A percentile compares a stretch with the other conserved stretches of the same genome.
Evolutionary conservation across 2,888 invertebrate genomes (phyloP).

Genomic region (Lithophane semibrunnea): DNA sequence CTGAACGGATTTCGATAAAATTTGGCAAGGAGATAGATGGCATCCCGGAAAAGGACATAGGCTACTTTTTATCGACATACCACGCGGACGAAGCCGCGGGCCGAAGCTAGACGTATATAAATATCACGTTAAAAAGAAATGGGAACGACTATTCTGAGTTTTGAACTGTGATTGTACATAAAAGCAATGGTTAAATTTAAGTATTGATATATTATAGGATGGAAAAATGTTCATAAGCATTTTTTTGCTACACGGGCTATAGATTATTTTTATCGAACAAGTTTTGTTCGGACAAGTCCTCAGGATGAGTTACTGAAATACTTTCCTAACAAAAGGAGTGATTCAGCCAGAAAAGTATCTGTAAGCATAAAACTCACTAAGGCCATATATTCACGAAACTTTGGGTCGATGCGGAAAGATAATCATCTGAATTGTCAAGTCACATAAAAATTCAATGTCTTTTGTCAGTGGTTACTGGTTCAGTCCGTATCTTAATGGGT

Average conservation of each 20-base stretch:
- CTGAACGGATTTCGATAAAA: too few relatives aligned
- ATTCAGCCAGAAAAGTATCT: constrained; percentile 37
- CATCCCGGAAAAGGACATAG: too few relatives aligned
- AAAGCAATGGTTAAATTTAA: background rate
- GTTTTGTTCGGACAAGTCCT: constrained; percentile 24
- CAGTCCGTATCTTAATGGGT: constrained; percentile 49
- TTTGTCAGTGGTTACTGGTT: constrained; percentile 48
- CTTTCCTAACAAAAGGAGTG: constrained; percentile 43
- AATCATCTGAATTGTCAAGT: constrained; percentile 55
- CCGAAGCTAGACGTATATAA: background rate
- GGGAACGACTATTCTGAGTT: background rate
- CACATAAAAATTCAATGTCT: constrained; percentile 58
- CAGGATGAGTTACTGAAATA: constrained; percentile 39
- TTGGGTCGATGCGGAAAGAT: constrained; percentile 37
- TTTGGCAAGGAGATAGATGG: too few relatives aligned
- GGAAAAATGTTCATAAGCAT: background rate
- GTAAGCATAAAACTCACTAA: constrained; percentile 28
- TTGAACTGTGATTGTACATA: background rate
- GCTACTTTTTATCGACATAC: too few relatives aligned
- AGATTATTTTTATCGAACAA: constrained; percentile 29
- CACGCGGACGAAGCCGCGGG: too few relatives aligned
- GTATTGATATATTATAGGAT: background rate
- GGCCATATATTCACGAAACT: constrained; percentile 38
- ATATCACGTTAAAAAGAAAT: background rate
- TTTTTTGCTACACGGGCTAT: constrained; percentile 8